Percentiles rank a stretch among this genome's conserved stretches.
phyloP scores from a whole-genome alignment of 2,888 invertebrate genomes.

The Holacanthella duospinosa region DNA sequence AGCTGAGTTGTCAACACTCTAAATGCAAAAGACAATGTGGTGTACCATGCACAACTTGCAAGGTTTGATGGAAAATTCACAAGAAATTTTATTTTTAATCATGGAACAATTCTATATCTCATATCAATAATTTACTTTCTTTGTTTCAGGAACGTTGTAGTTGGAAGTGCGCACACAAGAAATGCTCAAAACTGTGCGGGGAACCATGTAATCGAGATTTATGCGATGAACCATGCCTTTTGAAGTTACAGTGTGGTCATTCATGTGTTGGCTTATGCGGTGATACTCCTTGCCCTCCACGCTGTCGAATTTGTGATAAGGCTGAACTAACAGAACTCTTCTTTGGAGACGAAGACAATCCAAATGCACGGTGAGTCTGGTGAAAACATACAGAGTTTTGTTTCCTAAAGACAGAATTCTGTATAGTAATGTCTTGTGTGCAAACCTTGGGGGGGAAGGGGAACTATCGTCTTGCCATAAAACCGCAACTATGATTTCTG shows the following conservation, averaged over 20 bases:
- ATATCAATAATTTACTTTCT: background rate
- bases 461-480: too few species aligned
- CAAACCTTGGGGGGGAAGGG: too few species aligned
- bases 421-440: too few species aligned
- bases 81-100: conserved; percentile 3
- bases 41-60: conserved; percentile 18
- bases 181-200: background rate
- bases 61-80: too few species aligned
- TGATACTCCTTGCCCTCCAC: conserved; percentile 55
- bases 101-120: too few species aligned
- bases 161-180: background rate
- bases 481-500: too few species aligned
- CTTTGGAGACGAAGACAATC: conserved; percentile 17
- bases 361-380: conserved; percentile 22
- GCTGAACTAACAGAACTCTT: conserved; percentile 36
- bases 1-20: conserved; percentile 24
- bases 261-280: conserved; percentile 53
- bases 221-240: background rate
- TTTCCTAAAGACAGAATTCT: too few species aligned
- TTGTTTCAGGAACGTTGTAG: background rate
- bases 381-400: too few species aligned
- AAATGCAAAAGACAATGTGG: conserved; percentile 28
- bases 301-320: conserved; percentile 50
- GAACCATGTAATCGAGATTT: background rate
- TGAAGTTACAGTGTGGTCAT: background rate